Percentiles rank a stretch among this genome's conserved stretches.
Conservation (phyloP, 2,797 vertebrate genomes). For the Stomatorhinus walkeri region DNA sequence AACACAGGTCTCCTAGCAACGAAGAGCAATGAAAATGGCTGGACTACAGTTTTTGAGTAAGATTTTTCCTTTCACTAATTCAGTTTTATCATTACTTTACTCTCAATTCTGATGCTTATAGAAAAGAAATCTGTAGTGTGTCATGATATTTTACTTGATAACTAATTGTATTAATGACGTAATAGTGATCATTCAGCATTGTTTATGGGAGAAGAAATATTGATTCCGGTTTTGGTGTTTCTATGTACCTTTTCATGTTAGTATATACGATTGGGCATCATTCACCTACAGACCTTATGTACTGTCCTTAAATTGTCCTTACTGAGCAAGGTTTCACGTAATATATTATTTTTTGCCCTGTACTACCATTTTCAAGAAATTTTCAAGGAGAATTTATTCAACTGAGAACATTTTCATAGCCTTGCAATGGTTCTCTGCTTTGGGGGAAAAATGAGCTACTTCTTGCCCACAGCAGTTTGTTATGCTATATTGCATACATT, state of each 20-base stretch:
- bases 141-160: neutral
- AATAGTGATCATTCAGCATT: neutral
- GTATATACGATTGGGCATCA: neutral
- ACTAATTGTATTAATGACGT: neutral
- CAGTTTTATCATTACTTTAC: neutral
- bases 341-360: neutral
- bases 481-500: neutral
- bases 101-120: neutral
- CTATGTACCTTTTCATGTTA: neutral
- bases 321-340: neutral
- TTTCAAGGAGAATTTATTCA: neutral
- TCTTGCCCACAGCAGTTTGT: neutral
- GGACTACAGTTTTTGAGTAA: constrained; percentile 85
- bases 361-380: neutral
- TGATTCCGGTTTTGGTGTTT: neutral
- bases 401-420: neutral
- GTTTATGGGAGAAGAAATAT: neutral
- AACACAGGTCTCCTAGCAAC: constrained; percentile 77
- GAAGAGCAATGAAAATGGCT: constrained; percentile 79
- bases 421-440: neutral
- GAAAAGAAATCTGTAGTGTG: neutral
- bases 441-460: neutral
- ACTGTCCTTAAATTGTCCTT: neutral
- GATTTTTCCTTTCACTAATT: constrained; percentile 34
- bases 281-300: neutral